Base-by-base conservation (phyloP, 2,113 vertebrate species). In the Orcinus orca region DNA sequence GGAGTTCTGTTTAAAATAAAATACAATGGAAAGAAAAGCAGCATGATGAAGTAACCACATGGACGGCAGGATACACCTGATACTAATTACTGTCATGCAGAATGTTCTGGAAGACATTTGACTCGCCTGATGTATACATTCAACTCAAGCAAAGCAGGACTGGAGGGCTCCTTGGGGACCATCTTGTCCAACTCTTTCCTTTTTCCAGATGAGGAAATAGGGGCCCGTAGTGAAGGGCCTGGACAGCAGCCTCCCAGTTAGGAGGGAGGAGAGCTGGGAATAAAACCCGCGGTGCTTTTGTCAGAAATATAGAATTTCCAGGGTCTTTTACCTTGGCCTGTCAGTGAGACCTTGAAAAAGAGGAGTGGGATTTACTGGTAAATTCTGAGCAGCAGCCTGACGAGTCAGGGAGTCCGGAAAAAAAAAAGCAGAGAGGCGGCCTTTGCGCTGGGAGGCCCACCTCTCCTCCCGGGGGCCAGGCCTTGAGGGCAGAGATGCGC, bases 61-160 rank as follows among this genome's bases (percentile, higher is more conserved):
- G 97, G 97, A 36, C 92, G 44, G 90, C 97, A 90, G 97, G 95
- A 96, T 87, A 96, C 97, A 98, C 97, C 97, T 98, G 97, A 98
- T 97, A 97, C 97, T 97, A 97, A 98, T 98, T 98, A 98, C 96
- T 97, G 97, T 97, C 97, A 97, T 36, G 92, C 95, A 97, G 96
- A 97, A 97, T 97, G 97, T 97, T 97, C 97, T 98, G 97, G 97
- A 98, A 98, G 97, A 96, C 96, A 97, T 98, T 98, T 96, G 97
- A 97, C 97, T 98, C 97, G 97, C 96, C 97, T 97, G 97, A 98
- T 97, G 97, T 98, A 98, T 98, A 98, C 97, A 98, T 98, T 98
- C 97, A 97, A 96, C 97, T 97, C 97, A 96, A 97, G 97, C 97
- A 96, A 80, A 97, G 92, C 93, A 96, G 97, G 83, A 65, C 97